A percentile compares a stretch with the other conserved stretches of the same genome.
phyloP scores from a whole-genome alignment of 64 coral and sea anemone species.

The Pocillopora damicornis region DNA sequence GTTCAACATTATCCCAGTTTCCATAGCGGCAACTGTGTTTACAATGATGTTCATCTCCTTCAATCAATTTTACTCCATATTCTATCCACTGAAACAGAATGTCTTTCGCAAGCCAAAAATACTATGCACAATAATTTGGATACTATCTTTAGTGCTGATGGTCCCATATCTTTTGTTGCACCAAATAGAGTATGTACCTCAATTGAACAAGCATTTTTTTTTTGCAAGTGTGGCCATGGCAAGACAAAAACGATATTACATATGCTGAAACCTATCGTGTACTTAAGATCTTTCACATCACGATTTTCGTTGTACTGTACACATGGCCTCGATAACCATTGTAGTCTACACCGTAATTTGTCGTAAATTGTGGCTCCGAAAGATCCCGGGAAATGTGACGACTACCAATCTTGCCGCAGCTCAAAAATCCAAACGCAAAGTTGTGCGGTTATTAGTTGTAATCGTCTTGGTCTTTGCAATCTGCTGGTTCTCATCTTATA shows the following conservation, averaged over 20 bases:
- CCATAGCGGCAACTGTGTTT: constrained; percentile 38
- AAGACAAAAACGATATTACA: background rate
- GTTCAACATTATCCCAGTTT: constrained; percentile 34
- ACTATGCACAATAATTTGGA: constrained; percentile 32
- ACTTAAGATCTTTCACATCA: constrained; percentile 22
- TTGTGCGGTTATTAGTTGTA: constrained; percentile 25
- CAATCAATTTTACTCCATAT: constrained; percentile 23
- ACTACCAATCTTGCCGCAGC: background rate
- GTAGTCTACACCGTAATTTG: background rate
- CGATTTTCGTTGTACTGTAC: constrained; percentile 39
- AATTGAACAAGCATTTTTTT: background rate
- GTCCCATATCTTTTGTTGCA: background rate
- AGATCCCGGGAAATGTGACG: background rate
- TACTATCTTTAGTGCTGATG: constrained; percentile 31
- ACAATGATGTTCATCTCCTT: constrained; percentile 43
- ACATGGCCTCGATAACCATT: constrained; percentile 4
- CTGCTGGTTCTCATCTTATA: constrained; percentile 44
- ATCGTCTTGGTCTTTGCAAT: constrained; percentile 34
- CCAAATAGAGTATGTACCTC: background rate
- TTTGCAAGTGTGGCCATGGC: background rate
- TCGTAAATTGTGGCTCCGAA: background rate
- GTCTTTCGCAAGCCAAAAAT: constrained; percentile 23
- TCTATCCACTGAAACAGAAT: constrained; percentile 30
- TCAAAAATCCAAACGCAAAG: background rate
- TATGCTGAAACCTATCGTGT: background rate